Conservation (phyloP, 2,113 vertebrate species). For the Nannobrachium achirus region DNA sequence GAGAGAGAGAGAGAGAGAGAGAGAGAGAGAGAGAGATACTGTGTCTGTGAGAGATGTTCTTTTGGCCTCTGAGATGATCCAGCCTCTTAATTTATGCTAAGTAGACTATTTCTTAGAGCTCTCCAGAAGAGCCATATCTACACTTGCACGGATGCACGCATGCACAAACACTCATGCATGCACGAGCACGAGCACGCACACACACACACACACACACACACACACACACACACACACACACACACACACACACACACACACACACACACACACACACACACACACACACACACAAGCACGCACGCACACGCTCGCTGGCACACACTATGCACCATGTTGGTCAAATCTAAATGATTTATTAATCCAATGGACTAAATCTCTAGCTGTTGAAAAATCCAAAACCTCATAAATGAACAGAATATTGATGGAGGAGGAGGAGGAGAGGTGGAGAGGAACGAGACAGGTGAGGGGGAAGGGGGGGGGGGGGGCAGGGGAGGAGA, state of each 20-base stretch:
- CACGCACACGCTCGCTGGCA: neutral
- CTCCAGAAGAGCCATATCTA: neutral
- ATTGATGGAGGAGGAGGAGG: constrained; percentile 26
- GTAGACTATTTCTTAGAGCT: constrained; percentile 22
- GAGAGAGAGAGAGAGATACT: constrained; percentile 11
- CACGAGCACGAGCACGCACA: neutral
- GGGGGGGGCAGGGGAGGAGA: constrained; percentile 2
- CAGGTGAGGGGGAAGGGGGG: constrained; percentile 13
- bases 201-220: neutral
- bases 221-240: neutral
- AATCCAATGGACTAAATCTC: constrained; percentile 56
- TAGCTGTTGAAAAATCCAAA: constrained; percentile 37
- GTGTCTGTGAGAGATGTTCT: neutral
- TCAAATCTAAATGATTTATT: constrained; percentile 64
- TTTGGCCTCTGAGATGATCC: constrained; percentile 7
- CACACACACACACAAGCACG: constrained; percentile 19
- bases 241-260: constrained; percentile 8
- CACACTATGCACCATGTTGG: constrained; percentile 13
- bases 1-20: constrained; percentile 7
- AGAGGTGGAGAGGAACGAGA: constrained; percentile 23
- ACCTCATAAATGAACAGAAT: constrained; percentile 41
- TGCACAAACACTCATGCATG: neutral
- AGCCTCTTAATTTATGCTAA: constrained; percentile 31
- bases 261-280: constrained; percentile 22
- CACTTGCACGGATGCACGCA: neutral